phyloP scores from a whole-genome alignment of 2,113 vertebrate genomes.

The Otocyon megalotis region DNA sequence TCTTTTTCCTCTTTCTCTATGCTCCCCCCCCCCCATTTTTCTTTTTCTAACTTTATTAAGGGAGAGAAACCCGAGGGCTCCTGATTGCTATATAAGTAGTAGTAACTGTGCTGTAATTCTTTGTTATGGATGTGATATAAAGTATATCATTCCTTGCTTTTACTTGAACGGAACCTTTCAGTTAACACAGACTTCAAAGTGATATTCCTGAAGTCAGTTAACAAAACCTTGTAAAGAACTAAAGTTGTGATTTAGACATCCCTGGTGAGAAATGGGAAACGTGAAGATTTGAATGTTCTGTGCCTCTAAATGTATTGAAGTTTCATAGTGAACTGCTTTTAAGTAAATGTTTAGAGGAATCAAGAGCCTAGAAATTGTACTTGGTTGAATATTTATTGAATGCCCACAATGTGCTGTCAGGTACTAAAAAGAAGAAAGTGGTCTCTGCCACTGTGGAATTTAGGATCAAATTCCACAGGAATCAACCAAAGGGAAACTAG shows the following conservation, averaged over 20 bases:
- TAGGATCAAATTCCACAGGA: background rate
- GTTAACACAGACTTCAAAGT: slow-evolving; percentile 31
- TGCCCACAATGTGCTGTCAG: background rate
- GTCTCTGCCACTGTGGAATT: background rate
- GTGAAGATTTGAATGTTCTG: slow-evolving; percentile 27
- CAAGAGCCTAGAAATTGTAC: slow-evolving; percentile 31
- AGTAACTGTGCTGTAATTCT: background rate
- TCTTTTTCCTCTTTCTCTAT: background rate
- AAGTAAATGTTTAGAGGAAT: slow-evolving; percentile 23
- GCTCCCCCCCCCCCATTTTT: too few relatives aligned
- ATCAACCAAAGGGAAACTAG: background rate
- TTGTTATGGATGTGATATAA: background rate
- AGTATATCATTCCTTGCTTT: slow-evolving; percentile 8
- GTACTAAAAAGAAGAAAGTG: background rate
- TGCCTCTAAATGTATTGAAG: background rate
- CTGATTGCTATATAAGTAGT: background rate
- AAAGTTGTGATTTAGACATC: slow-evolving; percentile 26
- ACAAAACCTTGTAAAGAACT: slow-evolving; percentile 5
- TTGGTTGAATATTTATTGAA: background rate
- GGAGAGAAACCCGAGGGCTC: background rate
- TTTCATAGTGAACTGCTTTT: slow-evolving; percentile 8
- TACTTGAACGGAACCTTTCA: slow-evolving; percentile 44
- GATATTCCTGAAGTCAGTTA: background rate
- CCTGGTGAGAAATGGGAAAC: background rate
- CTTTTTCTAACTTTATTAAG: background rate